Evolutionary conservation across 1,140 invertebrate species (phyloP), one percentile per base, ranked within the genome.

Genomic region (Lordiphosa clarofinis): DNA sequence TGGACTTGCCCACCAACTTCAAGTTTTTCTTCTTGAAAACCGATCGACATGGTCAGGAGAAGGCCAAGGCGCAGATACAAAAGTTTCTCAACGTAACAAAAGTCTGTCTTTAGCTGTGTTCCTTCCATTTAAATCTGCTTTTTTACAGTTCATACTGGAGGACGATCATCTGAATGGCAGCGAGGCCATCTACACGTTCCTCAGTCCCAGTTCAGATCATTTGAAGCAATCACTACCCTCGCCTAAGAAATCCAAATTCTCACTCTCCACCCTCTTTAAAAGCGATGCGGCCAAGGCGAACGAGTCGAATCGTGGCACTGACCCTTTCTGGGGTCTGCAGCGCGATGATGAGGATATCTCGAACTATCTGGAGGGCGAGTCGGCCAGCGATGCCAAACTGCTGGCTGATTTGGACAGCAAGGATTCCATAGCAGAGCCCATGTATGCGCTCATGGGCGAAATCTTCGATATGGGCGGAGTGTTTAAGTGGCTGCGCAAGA

Each of bases 381-480:
- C 90, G 1, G 90, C 89, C 1, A 73, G 68, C 0, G 87, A 90
- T 36, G 89, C 73, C 21, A 90, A 89, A 54, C 90, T 92, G 4
- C 74, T 90, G 21, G 86, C 90, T 2, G 89, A 91, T 47, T 91
- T 93, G 56, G 92, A 94, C 62, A 91, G 90, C 37, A 93, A 94
- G 75, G 96, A 97, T 86, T 94, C 94, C 0, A 96, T 97, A 71
- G 96, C 96, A 6, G 96, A 97, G 88, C 96, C 96, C 2, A 89
- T 97, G 7, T 97, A 97, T 88, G 91, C 92, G 4, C 89, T 97
- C 35, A 91, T 97, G 58, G 95, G 94, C 43, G 96, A 98, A 91
- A 92, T 97, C 56, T 98, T 97, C 88, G 96, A 98, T 88, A 92
- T 97, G 89, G 91, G 94, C 64, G 96, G 96, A 0, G 93, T 96